Evolutionary conservation across 2,797 vertebrate genomes (phyloP), one percentile per base, ranked within the genome.

Genomic region (Apogon talboti): DNA sequence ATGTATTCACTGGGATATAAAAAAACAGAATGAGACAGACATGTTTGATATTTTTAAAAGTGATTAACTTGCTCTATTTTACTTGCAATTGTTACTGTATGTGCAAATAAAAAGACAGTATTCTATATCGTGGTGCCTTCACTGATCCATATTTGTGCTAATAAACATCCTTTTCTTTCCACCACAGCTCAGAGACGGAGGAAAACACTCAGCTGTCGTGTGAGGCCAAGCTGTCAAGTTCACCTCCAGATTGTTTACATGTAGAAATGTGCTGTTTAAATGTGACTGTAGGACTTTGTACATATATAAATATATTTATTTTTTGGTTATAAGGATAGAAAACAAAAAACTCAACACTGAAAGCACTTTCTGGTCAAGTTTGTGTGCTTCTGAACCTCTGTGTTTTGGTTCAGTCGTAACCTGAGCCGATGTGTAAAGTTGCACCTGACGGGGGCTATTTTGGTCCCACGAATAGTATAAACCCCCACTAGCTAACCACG

Each of bases 361-460:
- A 69, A 84, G 91, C 79, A 84, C 92, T 94, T 92, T 91, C 76
- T 81, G 84, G 89, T 91, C 81, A 46, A 56, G 40, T 15, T 3
- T 12, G 64, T 70, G 80, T 75, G 77, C 45, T 67, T 70, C 74
- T 79, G 84, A 59, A 74, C 87, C 61, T 58, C 80, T 68, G 71
- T 82, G 79, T 94, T 92, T 93, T 89, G 82, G 87, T 90, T 79
- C 79, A 83, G 72, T 72, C 82, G 93, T 90, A 95, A 95, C 42
- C 7, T 45, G 90, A 94, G 78, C 62, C 79, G 1, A 65, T 59
- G 72, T 82, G 82, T 93, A 83, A 86, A 78, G 87, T 74, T 92
- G 93, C 93, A 95, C 93, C 93, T 95, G 92, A 92, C 48, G 65
- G 5, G 64, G 67, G 79, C 87, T 95, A 95, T 96, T 95, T 95